Conservation (phyloP, 2,113 vertebrate genomes). For the Phocoena phocoena region DNA sequence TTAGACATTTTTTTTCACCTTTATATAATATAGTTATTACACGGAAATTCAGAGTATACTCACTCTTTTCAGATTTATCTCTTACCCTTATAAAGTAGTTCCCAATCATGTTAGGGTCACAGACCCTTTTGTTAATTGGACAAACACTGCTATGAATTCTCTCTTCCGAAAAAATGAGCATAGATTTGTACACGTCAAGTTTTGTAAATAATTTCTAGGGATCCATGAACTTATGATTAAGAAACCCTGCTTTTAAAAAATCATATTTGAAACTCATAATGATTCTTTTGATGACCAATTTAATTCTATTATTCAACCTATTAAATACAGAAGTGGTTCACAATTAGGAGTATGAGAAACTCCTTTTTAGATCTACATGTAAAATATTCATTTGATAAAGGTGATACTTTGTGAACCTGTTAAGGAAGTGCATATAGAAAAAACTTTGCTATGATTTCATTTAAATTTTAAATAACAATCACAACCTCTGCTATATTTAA, state of each 20-base stretch:
- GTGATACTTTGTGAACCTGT: neutral
- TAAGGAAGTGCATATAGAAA: neutral
- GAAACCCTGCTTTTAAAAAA: conserved; percentile 5
- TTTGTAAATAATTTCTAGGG: neutral
- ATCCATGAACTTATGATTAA: neutral
- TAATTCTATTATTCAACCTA: conserved; percentile 30
- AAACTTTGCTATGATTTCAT: neutral
- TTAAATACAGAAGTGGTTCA: neutral
- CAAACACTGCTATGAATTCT: neutral
- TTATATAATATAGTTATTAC: neutral
- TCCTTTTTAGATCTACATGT: neutral
- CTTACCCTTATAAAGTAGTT: neutral
- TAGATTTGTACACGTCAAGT: neutral
- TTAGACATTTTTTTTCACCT: neutral
- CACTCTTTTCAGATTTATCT: neutral
- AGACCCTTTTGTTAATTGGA: neutral
- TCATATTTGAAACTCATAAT: neutral
- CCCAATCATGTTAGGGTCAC: neutral
- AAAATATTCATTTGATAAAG: neutral
- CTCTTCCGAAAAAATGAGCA: neutral
- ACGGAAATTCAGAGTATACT: neutral
- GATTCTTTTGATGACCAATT: conserved; percentile 6
- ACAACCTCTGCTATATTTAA: neutral
- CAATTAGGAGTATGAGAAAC: neutral
- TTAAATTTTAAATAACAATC: conserved; percentile 15